Conservation (phyloP, 2,797 vertebrate species). For the Pangasius krempfi region DNA sequence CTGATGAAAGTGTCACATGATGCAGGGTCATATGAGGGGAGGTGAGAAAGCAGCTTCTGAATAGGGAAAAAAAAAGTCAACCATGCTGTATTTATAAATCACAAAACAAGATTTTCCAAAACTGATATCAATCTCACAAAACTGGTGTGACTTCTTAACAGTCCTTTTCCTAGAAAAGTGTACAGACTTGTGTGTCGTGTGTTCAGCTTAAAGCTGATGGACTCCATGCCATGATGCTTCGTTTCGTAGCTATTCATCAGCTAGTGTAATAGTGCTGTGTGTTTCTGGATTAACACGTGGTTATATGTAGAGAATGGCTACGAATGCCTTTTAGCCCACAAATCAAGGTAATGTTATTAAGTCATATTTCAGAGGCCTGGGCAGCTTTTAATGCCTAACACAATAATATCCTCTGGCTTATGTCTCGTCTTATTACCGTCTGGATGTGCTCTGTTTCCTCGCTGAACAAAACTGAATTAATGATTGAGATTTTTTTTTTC, state of each 20-base stretch:
- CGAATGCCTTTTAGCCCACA: background rate
- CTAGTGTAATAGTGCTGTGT: background rate
- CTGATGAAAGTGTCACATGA: slow-evolving; percentile 32
- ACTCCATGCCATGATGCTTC: background rate
- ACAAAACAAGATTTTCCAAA: background rate
- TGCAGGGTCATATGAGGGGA: slow-evolving; percentile 26
- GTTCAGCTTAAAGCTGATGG: background rate
- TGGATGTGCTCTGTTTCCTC: slow-evolving; percentile 13
- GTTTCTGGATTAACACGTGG: background rate
- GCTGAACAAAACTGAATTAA: slow-evolving; percentile 3
- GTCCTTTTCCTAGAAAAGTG: background rate
- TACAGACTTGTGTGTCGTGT: background rate
- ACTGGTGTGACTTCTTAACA: background rate
- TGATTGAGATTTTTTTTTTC: background rate
- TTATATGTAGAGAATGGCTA: background rate
- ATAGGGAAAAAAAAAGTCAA: background rate
- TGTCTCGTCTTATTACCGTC: slow-evolving; percentile 31
- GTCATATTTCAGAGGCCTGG: slow-evolving; percentile 14
- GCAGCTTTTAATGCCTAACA: slow-evolving; percentile 8
- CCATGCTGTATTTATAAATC: background rate
- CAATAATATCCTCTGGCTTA: slow-evolving; percentile 23
- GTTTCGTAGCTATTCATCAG: background rate
- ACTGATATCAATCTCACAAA: background rate
- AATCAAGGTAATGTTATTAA: background rate
- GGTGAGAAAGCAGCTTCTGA: background rate